Evolutionary conservation across 2,113 vertebrate genomes (phyloP), one percentile per base, ranked within the genome.

Genomic region (Promerops cafer): DNA sequence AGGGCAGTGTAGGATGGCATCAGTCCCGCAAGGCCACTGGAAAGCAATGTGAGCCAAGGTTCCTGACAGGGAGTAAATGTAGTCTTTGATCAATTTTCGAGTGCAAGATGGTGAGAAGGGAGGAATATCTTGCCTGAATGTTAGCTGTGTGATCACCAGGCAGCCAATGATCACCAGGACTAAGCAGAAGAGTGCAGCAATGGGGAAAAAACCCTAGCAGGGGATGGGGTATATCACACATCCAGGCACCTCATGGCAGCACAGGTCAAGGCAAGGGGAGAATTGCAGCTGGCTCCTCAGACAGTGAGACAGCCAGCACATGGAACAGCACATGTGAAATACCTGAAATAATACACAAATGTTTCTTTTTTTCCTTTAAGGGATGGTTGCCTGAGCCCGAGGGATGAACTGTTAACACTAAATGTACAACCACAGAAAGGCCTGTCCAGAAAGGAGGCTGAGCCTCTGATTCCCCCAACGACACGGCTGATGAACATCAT

Each of bases 401-500:
- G 97, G 77, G 98, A 97, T 87, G 97, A 96, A n/a, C 89, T 96
- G 57, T 81, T 97, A 61, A 94, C 96, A 12, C 90, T 98, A 86
- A 97, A 98, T 61, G 96, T 97, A 76, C 98, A 98, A 69, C 90
- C 94, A 66, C 81, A 97, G 83, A 97, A 97, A 68, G 97, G 97
- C 40, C 57, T 97, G 31, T 63, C 94, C 49, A 96, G 95, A 90
- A 92, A 83, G 68, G 97, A 97, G 42, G 50, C 70, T 27, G 96
- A 97, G 30, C 35, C 87, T 50, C 65, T 92, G 26, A 42, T 85
- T 81, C 64, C 75, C 40, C 84, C 96, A 19, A n/a, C 81, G 6
- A 57, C 69, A 72, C 96, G 52, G 49, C 95, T 94, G 61, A 47
- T 92, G 52, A 96, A 96, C 93, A 83, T 87, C 77, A 80, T 91